These are phyloP conservation scores for Solenodon paradoxus DNA, from an alignment of 2,113 vertebrate genomes.

Conservation along the genomic window DNA sequence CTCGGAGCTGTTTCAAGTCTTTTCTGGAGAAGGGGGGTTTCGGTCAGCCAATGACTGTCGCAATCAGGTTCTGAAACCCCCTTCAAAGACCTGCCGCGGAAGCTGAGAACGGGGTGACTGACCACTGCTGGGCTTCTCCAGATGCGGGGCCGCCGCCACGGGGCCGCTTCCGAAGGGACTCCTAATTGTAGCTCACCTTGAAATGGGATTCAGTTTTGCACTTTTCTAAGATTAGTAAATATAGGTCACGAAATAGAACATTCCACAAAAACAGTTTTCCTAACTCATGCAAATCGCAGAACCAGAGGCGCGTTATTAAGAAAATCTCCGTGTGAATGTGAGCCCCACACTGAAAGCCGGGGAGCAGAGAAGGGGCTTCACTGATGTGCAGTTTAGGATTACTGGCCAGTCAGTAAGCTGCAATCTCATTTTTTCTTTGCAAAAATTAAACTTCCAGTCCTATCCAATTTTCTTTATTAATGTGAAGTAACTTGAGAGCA, in stretches of 20 bases:
- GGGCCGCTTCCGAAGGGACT: background rate
- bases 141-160: no score
- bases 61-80: background rate
- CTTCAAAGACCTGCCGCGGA: background rate
- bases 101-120: background rate
- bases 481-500: background rate
- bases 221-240: background rate
- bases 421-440: background rate
- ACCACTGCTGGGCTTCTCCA: no score
- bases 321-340: accelerated
- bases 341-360: no score
- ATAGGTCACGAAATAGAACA: background rate
- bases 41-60: background rate
- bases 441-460: background rate
- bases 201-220: background rate
- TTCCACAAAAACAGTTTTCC: background rate
- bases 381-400: background rate
- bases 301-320: background rate
- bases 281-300: background rate
- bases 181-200: background rate
- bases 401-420: no score
- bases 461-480: background rate
- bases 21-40: background rate
- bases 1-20: background rate
- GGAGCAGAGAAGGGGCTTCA: background rate